These are phyloP conservation scores for Gopherus flavomarginatus DNA, from an alignment of 2,113 vertebrate species.

Conservation along the genomic window DNA sequence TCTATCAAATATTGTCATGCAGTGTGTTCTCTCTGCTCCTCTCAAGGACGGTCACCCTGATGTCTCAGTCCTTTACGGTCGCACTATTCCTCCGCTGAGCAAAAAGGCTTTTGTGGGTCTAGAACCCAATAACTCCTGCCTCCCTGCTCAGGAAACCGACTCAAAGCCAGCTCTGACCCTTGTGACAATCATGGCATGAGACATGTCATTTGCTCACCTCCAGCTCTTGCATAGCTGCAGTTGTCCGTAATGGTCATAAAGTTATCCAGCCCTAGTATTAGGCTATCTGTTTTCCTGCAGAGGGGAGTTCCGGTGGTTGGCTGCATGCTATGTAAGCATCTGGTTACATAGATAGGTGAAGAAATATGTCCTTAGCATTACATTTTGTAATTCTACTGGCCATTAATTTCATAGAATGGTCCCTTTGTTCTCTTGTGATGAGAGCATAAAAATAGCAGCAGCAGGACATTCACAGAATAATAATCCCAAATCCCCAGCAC, in stretches of 20 bases:
- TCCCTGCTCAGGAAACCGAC: not conserved
- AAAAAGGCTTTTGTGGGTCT: not conserved
- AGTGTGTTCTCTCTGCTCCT: not conserved
- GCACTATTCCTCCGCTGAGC: not conserved
- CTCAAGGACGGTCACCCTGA: not conserved
- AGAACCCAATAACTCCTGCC: not conserved
- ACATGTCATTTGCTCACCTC: not conserved
- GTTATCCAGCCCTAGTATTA: not conserved
- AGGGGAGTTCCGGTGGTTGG: not conserved
- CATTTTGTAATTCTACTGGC: constrained; percentile 62
- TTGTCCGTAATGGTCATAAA: not conserved
- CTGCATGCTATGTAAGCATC: not conserved
- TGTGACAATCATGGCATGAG: not conserved
- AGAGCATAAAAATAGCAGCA: constrained; percentile 70
- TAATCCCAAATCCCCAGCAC: constrained; percentile 52
- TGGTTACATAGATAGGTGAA: not conserved
- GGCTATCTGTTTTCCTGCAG: not conserved
- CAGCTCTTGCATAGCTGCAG: not conserved
- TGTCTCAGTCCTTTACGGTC: not conserved
- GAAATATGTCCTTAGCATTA: constrained; percentile 1
- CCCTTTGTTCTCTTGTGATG: constrained; percentile 70
- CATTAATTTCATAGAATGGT: constrained; percentile 58
- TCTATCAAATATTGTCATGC: not conserved
- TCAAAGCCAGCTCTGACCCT: not conserved
- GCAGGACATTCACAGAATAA: constrained; percentile 51